Base-by-base conservation (phyloP, 2,888 invertebrate species). In the Netelia virgata region DNA sequence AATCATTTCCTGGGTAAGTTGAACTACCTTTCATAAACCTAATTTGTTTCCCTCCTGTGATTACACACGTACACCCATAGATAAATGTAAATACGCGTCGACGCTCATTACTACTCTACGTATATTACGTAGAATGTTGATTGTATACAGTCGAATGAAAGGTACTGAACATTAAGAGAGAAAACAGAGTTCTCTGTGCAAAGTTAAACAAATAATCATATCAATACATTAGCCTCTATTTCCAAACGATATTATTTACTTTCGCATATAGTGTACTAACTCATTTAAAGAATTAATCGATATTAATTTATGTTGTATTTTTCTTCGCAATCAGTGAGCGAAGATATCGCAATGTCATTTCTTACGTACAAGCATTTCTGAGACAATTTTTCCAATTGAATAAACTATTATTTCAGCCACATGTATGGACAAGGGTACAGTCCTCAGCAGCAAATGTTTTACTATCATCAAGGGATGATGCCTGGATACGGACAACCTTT, bases 381-480 rank as follows among this genome's bases (percentile, higher is more conserved):
- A 5, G 36, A 36, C 5, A 20, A n/a, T 28, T 43, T 18, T 69
- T 69, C 23, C 20, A n/a, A 36, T 73, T 6, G 6, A 36, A 3
- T 6, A 6, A 36, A 36, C 36, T 0, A 53, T 59, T 55, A 64
- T 88, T 88, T 64, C 78, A 93, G 93, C 18, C 92, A 92, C 87
- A 90, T 93, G 88, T 93, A 93, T 75, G 89, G 89, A 43, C 90
- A 90, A 87, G 92, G 92, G 5, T 93, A 92, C 82, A 89, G 89
- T 14, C 90, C 91, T 64, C 93, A 92, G 85, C 89, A 89, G 68
- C 93, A 93, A 87, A 90, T 93, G 90, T 93, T 91, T 84, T 93
- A 92, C 84, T 93, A 93, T 74, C 91, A 91, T 87, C 92, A 92
- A 84, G 89, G 90, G 59, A 91, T 92, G 90, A 92, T 93, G 92